Percentiles rank a stretch among this genome's conserved stretches.
phyloP scores from a whole-genome alignment of 1,140 invertebrate species.

The Bombus polaris region DNA sequence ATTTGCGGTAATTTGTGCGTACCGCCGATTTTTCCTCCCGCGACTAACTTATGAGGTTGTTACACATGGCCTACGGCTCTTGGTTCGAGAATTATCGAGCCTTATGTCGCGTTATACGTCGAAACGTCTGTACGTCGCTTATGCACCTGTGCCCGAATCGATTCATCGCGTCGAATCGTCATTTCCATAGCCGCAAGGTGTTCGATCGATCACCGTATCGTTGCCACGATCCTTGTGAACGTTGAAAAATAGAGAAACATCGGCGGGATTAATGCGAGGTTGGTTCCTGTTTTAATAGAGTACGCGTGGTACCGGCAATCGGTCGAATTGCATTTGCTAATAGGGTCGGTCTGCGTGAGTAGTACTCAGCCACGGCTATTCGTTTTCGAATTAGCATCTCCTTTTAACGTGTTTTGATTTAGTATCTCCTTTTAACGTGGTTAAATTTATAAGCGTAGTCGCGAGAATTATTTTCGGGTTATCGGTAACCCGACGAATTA shows the following conservation, averaged over 20 bases:
- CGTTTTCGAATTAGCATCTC: slow-evolving; percentile 1
- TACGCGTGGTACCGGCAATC: background rate
- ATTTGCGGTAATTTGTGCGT: slow-evolving; percentile 52
- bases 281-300: background rate
- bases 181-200: background rate
- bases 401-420: slow-evolving; percentile 1
- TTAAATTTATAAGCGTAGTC: slow-evolving; percentile 2
- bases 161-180: background rate
- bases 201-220: background rate
- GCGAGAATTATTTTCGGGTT: background rate
- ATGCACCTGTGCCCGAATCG: background rate
- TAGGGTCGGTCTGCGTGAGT: background rate
- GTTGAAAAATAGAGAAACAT: background rate
- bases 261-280: background rate
- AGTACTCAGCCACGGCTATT: background rate
- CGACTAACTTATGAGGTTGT: slow-evolving; percentile 33
- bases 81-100: background rate
- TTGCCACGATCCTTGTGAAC: too few species aligned
- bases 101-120: background rate
- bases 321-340: background rate
- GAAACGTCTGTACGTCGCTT: background rate
- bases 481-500: background rate
- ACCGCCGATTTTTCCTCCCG: slow-evolving; percentile 9
- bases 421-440: background rate
- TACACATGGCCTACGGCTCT: too few species aligned